Evolutionary conservation across 1,140 invertebrate genomes (phyloP).

Genomic region (Neotoxoptera formosana): DNA sequence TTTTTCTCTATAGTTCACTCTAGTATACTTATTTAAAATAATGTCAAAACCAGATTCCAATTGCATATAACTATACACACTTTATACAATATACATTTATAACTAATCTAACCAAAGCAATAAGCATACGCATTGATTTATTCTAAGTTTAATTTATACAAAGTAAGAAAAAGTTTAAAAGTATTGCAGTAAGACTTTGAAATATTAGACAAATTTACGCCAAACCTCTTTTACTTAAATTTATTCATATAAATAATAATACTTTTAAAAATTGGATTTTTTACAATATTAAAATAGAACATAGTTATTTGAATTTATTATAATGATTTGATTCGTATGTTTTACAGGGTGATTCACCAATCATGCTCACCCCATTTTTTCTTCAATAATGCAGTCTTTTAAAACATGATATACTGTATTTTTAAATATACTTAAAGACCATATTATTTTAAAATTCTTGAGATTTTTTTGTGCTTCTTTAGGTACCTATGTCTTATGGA

Average conservation of each 20-base stretch:
- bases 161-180: neutral
- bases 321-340: neutral
- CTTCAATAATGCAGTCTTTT: too few species aligned
- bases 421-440: too few species aligned
- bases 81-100: neutral
- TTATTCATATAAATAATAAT: neutral
- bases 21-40: neutral
- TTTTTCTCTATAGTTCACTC: neutral
- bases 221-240: neutral
- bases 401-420: too few species aligned
- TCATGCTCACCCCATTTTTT: too few species aligned
- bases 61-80: neutral
- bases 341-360: too few species aligned
- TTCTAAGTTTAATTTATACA: neutral
- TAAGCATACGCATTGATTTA: neutral
- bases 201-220: neutral
- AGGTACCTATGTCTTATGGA: too few species aligned
- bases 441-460: too few species aligned
- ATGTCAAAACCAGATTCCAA: conserved; percentile 3
- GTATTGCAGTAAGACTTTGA: neutral
- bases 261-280: neutral
- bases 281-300: neutral
- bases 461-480: too few species aligned
- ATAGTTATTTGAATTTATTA: neutral
- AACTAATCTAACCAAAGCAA: neutral